Evolutionary conservation across 30 jellyfish, hydroid and myxozoan genomes (phyloP).

Genomic region (Aurelia aurita complex sp. Pacific): DNA sequence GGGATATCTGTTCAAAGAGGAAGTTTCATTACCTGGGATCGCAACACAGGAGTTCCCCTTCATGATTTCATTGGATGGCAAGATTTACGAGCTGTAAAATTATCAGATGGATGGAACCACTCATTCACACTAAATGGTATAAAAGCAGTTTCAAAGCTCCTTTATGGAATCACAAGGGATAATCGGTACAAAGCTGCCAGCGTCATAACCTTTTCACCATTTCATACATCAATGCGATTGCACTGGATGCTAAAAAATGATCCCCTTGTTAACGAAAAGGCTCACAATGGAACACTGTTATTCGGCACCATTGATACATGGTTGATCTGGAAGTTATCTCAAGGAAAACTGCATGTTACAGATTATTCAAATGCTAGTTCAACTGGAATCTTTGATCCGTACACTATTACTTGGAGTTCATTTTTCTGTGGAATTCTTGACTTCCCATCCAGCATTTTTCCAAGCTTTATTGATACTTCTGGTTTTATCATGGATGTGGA

Average conservation of each 20-base stretch:
- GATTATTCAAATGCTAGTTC: constrained; percentile 73
- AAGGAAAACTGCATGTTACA: constrained; percentile 63
- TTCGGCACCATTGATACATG: constrained; percentile 94
- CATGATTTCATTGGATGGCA: constrained; percentile 94
- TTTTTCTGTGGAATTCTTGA: constrained; percentile 40
- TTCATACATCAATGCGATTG: constrained; percentile 68
- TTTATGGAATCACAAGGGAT: constrained; percentile 21
- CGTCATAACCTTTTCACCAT: constrained; percentile 39
- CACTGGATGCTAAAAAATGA: constrained; percentile 68
- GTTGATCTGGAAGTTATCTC: constrained; percentile 84
- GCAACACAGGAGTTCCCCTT: constrained; percentile 77
- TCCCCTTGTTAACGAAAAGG: constrained; percentile 57
- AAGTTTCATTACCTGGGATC: constrained; percentile 88
- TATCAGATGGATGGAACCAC: constrained; percentile 60
- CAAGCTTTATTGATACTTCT: constrained; percentile 47
- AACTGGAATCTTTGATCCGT: constrained; percentile 71
- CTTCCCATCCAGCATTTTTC: constrained; percentile 58
- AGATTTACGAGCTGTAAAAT: constrained; percentile 71
- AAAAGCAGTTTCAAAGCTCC: constrained; percentile 26
- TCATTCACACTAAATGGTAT: constrained; percentile 44
- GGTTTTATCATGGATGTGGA: constrained; percentile 73
- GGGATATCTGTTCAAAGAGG: constrained; percentile 85
- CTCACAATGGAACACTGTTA: constrained; percentile 60
- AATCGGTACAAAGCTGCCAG: constrained; percentile 62
- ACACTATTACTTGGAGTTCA: constrained; percentile 48